Percentiles rank a stretch among this genome's conserved stretches.
These are phyloP conservation scores for Dermatophagoides farinae DNA, from an alignment of 1,140 invertebrate genomes.

Conservation along the genomic window DNA sequence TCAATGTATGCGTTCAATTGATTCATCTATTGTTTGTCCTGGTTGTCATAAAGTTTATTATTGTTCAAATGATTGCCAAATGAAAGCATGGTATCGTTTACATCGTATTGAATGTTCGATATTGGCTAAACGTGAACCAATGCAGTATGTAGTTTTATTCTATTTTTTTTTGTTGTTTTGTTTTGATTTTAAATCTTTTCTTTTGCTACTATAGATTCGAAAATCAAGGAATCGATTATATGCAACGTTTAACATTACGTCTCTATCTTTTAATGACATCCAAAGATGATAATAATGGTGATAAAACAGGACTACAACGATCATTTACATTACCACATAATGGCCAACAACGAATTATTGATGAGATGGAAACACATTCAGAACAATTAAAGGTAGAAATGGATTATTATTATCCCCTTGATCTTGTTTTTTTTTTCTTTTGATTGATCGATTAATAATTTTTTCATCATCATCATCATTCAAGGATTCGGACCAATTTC, in stretches of 20 bases:
- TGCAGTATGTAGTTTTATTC: background rate
- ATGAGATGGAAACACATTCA: constrained; percentile 11
- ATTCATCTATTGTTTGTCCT: background rate
- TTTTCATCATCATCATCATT: background rate
- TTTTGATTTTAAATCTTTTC: background rate
- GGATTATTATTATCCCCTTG: background rate
- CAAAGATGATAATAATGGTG: background rate
- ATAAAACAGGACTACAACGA: background rate
- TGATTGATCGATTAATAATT: background rate
- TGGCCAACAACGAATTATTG: background rate
- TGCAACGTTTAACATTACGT: constrained; percentile 6
- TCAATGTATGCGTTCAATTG: background rate
- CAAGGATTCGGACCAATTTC: background rate
- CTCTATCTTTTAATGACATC: background rate
- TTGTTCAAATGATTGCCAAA: background rate
- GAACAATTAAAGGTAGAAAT: background rate
- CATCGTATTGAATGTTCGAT: constrained; percentile 4
- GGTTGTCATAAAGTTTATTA: constrained; percentile 2
- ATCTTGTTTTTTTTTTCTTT: background rate
- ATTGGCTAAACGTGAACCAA: background rate
- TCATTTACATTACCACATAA: background rate
- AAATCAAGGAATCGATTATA: constrained; percentile 7
- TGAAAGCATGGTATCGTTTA: background rate
- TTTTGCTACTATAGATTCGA: constrained; percentile 1
- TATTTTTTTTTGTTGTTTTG: background rate